Evolutionary conservation across 1,140 invertebrate species (phyloP), one percentile per base, ranked within the genome.

Genomic region (Drosophila tristis): DNA sequence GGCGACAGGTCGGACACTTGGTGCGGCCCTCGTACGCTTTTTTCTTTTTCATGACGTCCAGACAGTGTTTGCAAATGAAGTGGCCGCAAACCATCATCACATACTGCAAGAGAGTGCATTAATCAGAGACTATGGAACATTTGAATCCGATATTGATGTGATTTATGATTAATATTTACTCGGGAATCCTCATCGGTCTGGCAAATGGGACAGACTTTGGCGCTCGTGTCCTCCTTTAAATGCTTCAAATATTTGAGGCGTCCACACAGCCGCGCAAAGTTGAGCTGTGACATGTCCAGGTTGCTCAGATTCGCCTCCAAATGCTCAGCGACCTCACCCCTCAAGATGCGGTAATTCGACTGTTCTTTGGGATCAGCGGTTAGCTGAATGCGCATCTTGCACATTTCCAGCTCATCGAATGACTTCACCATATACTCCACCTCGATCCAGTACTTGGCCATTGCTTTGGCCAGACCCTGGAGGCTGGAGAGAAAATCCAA

Each of bases 361-460:
- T 81, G 85, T 48, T 91, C 78, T 2, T 90, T 68, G 0, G 85
- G 78, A 31, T 91, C 56, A n/a, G 85, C 64, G 1, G 80, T 84
- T 1, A 91, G 53, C 1, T 71, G 48, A 63, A 97, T 91, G 43
- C 96, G 91, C 44, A 94, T 94, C 68, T 95, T 96, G 23, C 95
- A 96, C 94, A 97, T 96, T 70, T 94, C 93, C 26, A 97, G 80
- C 92, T 97, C 96, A 92, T 97, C 96, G 47, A 94, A 92, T 7
- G 94, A 94, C 31, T 92, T 92, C 2, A 92, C 77, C 15, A 91
- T 78, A 56, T 82, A 91, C 47, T 92, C 91, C 26, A 80, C 77
- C 62, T 92, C 91, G 35, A 92, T 91, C 91, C 91, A 92, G 45
- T 78, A 80, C 26, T 92, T 91, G 1, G 78, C 75, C n/a, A 80